Evolutionary conservation across 2,888 invertebrate genomes (phyloP).

Genomic region (Cheilosia grossa): DNA sequence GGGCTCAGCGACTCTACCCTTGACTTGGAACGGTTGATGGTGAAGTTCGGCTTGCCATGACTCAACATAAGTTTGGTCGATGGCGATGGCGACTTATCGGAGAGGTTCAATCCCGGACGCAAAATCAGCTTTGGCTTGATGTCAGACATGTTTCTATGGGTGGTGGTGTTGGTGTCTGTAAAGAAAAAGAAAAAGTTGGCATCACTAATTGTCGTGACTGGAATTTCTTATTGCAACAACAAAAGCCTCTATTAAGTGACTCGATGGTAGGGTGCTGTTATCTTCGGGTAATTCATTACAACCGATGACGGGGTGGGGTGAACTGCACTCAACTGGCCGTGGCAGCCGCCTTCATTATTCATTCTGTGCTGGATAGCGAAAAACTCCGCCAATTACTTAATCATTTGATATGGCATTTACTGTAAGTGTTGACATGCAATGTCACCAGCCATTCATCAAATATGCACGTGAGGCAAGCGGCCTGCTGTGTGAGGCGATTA

Average conservation of each 20-base stretch:
- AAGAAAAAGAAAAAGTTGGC: conserved; percentile 25
- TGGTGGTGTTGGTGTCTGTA: conserved; percentile 27
- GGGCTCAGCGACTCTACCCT: conserved; percentile 59
- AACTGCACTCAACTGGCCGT: conserved; percentile 5
- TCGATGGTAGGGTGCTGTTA: not conserved
- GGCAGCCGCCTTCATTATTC: conserved; percentile 22
- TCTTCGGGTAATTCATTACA: not conserved
- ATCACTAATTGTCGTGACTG: conserved; percentile 25
- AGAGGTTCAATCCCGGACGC: conserved; percentile 75
- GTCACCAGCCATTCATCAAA: conserved; percentile 37
- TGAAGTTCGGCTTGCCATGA: conserved; percentile 83
- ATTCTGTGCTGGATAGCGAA: conserved; percentile 5
- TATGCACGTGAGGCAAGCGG: conserved; percentile 37
- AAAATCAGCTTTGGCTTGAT: conserved; percentile 81
- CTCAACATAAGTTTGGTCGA: conserved; percentile 81
- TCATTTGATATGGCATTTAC: conserved; percentile 12
- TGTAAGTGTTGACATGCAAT: not conserved
- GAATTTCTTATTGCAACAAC: not conserved
- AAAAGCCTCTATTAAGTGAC: not conserved
- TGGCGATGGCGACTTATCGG: conserved; percentile 81
- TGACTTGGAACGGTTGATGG: conserved; percentile 78
- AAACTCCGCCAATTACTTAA: conserved; percentile 12
- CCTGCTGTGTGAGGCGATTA: conserved; percentile 21
- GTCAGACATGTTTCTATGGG: conserved; percentile 78
- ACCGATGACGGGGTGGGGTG: not conserved